Evolutionary conservation across 1,140 invertebrate species (phyloP).

Genomic region (Drosophila albomicans): DNA sequence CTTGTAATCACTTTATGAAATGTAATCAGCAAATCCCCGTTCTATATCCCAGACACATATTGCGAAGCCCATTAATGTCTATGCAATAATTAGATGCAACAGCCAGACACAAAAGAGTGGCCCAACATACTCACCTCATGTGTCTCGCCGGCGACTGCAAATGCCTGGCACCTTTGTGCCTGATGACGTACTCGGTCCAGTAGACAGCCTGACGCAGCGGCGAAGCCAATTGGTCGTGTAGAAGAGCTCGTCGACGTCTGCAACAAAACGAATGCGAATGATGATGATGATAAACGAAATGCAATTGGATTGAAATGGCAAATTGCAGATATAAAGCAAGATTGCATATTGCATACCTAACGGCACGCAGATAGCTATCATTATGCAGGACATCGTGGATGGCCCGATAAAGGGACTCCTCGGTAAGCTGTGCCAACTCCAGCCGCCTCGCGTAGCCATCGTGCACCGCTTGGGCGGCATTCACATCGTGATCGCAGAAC

Average conservation of each 20-base stretch:
- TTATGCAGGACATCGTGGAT: conserved; percentile 85
- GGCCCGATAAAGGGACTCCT: conserved; percentile 81
- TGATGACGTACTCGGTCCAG: conserved; percentile 88
- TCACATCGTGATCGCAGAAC: conserved; percentile 91
- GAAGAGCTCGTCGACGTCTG: conserved; percentile 84
- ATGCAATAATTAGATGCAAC: not conserved
- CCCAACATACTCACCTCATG: conserved; percentile 57
- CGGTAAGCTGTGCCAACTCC: conserved; percentile 81
- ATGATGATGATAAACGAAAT: conserved; percentile 40
- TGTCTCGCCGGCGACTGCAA: conserved; percentile 87
- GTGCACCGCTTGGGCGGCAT: conserved; percentile 88
- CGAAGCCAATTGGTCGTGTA: conserved; percentile 87
- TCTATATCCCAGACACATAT: too few relatives aligned
- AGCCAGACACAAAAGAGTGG: not conserved
- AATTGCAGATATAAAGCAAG: conserved; percentile 64
- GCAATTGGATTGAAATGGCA: conserved; percentile 39
- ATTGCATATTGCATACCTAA: conserved; percentile 57
- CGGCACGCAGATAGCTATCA: conserved; percentile 81
- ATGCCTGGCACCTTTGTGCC: conserved; percentile 85
- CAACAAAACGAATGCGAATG: conserved; percentile 34
- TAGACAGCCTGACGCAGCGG: conserved; percentile 87
- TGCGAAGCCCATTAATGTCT: not conserved
- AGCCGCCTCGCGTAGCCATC: conserved; percentile 87
- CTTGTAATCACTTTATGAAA: too few relatives aligned
- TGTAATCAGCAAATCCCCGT: too few relatives aligned